Evolutionary conservation across 2,888 invertebrate species (phyloP).

Genomic region (Drosophila monieri): DNA sequence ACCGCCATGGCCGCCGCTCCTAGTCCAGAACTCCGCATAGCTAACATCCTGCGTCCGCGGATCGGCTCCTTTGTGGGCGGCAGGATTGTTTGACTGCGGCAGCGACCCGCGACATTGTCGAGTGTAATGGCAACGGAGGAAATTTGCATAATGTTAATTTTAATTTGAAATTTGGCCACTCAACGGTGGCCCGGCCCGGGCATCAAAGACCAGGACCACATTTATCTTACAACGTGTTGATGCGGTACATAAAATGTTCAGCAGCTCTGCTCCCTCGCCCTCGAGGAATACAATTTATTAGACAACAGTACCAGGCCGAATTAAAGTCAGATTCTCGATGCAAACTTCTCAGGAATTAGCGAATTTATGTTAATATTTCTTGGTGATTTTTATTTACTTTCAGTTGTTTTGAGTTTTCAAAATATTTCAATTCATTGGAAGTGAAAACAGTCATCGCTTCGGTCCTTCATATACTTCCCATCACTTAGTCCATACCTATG

Average conservation of each 20-base stretch:
- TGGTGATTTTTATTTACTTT: neutral
- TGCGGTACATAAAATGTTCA: slow-evolving; percentile 73
- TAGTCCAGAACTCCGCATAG: neutral
- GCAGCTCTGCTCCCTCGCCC: slow-evolving; percentile 23
- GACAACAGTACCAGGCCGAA: neutral
- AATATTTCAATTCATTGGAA: neutral
- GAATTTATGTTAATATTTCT: neutral
- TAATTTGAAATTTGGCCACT: slow-evolving; percentile 78
- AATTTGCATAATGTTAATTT: slow-evolving; percentile 78
- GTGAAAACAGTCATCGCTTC: neutral
- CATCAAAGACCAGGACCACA: slow-evolving; percentile 39
- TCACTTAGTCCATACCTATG: too few relatives aligned
- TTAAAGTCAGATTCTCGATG: slow-evolving; percentile 2
- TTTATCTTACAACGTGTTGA: slow-evolving; percentile 75
- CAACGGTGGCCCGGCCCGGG: slow-evolving; percentile 67
- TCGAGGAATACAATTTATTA: slow-evolving; percentile 21
- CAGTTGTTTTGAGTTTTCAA: neutral
- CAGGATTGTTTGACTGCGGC: slow-evolving; percentile 70
- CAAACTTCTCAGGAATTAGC: neutral
- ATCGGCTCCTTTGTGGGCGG: slow-evolving; percentile 56
- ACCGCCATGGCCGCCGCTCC: slow-evolving; percentile 21
- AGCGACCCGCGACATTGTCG: slow-evolving; percentile 63
- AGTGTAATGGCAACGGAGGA: slow-evolving; percentile 50
- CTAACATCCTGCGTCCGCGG: slow-evolving; percentile 39
- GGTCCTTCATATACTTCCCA: too few relatives aligned